These are phyloP conservation scores for Propithecus perrieri DNA, from an alignment of 2,797 vertebrate species.

Conservation along the genomic window DNA sequence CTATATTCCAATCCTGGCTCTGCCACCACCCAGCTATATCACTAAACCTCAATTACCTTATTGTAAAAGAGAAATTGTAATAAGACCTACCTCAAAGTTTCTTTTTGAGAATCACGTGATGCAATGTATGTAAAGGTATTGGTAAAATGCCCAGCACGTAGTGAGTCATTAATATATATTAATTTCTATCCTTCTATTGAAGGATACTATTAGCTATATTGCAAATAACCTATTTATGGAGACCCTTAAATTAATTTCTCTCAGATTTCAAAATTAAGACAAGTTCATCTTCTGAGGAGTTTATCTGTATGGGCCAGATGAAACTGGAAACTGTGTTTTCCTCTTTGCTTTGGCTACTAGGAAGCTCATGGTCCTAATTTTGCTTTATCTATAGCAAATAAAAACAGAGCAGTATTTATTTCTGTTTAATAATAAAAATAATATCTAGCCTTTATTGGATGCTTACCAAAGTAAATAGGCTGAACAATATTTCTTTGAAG, in stretches of 20 bases:
- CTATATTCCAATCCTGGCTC: background rate
- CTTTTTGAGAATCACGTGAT: background rate
- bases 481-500: background rate
- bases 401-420: background rate
- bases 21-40: background rate
- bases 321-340: background rate
- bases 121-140: background rate
- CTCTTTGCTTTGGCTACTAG: background rate
- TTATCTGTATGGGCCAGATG: background rate
- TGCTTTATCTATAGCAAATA: conserved; percentile 5
- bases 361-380: background rate
- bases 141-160: background rate
- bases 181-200: background rate
- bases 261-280: background rate
- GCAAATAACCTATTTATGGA: background rate
- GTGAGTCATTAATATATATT: background rate
- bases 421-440: background rate
- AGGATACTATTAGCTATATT: background rate
- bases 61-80: background rate
- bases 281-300: background rate
- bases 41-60: background rate
- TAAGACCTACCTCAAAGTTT: background rate
- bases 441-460: background rate
- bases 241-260: background rate
- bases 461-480: background rate